Percentiles rank a stretch among this genome's conserved stretches.
Evolutionary conservation across 2,113 vertebrate genomes (phyloP).

Genomic region (Anser brachyrhynchus): DNA sequence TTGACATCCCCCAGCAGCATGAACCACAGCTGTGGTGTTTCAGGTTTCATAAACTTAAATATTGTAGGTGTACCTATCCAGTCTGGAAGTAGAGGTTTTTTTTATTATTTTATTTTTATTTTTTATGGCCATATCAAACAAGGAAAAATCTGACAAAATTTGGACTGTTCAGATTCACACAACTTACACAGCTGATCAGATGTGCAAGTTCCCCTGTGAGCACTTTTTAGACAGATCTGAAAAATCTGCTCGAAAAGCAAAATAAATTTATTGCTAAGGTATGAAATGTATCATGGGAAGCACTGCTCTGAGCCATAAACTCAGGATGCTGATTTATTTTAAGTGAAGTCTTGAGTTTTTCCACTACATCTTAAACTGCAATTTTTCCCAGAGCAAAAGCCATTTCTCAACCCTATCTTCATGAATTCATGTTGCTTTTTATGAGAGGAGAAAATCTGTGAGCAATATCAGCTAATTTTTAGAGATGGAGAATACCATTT

Average conservation of each 20-base stretch:
- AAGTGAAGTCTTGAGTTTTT: conserved; percentile 21
- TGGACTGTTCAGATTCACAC: background rate
- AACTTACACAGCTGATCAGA: background rate
- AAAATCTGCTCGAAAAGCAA: conserved; percentile 26
- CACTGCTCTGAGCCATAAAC: conserved; percentile 35
- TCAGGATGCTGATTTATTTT: conserved; percentile 28
- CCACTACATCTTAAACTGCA: background rate
- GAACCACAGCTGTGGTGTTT: background rate
- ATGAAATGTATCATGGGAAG: conserved; percentile 24
- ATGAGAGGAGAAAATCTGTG: background rate
- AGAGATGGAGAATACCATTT: background rate
- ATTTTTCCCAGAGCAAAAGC: conserved; percentile 35
- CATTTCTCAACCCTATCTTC: background rate
- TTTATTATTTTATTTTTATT: background rate
- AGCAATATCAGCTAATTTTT: conserved; percentile 41
- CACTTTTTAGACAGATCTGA: background rate
- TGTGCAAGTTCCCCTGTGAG: background rate
- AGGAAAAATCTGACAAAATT: background rate
- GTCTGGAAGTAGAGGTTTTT: background rate
- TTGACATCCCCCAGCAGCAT: background rate
- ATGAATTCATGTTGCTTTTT: background rate
- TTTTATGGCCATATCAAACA: background rate
- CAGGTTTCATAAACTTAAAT: background rate
- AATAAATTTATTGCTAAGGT: conserved; percentile 18
- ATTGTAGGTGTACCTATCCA: background rate